phyloP scores from a whole-genome alignment of 2,888 invertebrate species.

The Drosophila meridiana region DNA sequence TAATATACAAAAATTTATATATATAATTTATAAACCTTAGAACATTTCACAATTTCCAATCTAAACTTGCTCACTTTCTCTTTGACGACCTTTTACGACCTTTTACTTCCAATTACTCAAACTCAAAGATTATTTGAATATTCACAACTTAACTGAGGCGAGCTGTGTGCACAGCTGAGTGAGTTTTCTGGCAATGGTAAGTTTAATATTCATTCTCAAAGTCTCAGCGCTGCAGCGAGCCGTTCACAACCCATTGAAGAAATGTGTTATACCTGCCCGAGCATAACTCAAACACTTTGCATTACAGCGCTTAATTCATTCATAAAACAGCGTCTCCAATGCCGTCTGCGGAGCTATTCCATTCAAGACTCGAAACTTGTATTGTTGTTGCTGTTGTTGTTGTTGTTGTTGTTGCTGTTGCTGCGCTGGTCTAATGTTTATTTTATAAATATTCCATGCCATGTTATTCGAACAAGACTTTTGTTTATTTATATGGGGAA shows the following conservation, averaged over 20 bases:
- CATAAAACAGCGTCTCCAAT: slow-evolving; percentile 48
- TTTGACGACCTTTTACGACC: no score
- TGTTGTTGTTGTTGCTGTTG: slow-evolving; percentile 31
- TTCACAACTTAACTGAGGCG: neutral
- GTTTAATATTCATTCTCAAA: neutral
- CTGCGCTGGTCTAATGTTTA: slow-evolving; percentile 71
- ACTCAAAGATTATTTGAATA: neutral
- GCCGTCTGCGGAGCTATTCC: slow-evolving; percentile 37
- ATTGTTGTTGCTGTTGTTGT: slow-evolving; percentile 20
- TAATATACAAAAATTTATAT: no score
- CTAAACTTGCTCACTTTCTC: no score
- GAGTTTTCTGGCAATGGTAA: neutral
- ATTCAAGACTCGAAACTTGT: slow-evolving; percentile 57
- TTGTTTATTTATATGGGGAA: slow-evolving; percentile 72
- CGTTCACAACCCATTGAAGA: slow-evolving; percentile 22
- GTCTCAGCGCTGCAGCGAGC: neutral
- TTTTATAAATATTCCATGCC: slow-evolving; percentile 74
- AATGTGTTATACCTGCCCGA: slow-evolving; percentile 32
- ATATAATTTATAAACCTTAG: no score
- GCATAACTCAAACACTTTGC: slow-evolving; percentile 34
- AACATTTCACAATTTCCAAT: no score
- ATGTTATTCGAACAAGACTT: slow-evolving; percentile 76
- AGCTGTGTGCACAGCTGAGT: neutral
- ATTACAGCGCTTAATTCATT: slow-evolving; percentile 50
- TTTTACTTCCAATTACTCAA: no score